Evolutionary conservation across 2,797 vertebrate species (phyloP), one percentile per base, ranked within the genome.

Genomic region (Characodon lateralis): DNA sequence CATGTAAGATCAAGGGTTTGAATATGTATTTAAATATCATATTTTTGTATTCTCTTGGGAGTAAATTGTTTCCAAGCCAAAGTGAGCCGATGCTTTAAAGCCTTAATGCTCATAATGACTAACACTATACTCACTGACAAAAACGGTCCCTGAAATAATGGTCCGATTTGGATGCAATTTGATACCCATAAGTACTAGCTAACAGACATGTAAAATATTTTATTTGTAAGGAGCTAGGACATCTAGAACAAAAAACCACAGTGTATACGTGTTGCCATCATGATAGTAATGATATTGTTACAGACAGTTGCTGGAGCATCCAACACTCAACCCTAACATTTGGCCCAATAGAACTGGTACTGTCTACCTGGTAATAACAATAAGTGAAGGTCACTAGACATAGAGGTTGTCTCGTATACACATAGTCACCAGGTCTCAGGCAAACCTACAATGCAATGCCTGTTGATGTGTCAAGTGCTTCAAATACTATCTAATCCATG

Each of bases 1-100:
- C 77, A 78, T 74, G 75, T 80, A 51, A 71, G 50, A 87, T 74
- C 46, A 71, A 63, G 82, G 69, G 63, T 81, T 82, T 81, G 80
- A 90, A 88, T 90, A 89, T 87, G 86, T 85, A 90, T 86, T 85
- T 31, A 84, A 89, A 89, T 86, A 78, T 69, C 39, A 31, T 83
- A 46, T 78, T 85, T 84, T 87, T 79, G 69, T 58, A 68, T 28
- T 76, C 78, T 61, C 28, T 5, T 0, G 71, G 76, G 71, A 48
- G 18, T 12, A 75, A 58, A 87, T 85, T 85, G 80, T 73, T 66
- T 85, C 79, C 58, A 72, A 88, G 76, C 73, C 76, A 31, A 35
- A 61, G 28, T 16, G 14, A 63, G 14, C 2, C 6, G 35, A 63
- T 28, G 5, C 18, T 61, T 61, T 61, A 31, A 61, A 31, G 26